Evolutionary conservation across 2,888 invertebrate species (phyloP), one percentile per base, ranked within the genome.

Genomic region (Dynastes grantii): DNA sequence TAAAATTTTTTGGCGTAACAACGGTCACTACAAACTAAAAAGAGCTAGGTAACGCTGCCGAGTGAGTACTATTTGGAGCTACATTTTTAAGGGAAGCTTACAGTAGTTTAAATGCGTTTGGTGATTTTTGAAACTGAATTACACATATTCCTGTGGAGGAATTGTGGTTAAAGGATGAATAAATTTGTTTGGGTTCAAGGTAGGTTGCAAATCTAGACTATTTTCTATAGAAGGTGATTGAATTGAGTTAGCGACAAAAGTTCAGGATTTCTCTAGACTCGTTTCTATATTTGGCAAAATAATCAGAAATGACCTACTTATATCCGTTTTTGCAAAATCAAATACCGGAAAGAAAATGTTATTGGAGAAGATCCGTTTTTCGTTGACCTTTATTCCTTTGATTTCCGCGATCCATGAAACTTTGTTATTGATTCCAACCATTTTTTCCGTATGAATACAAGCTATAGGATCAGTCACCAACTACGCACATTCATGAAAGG

Each of bases 281-380:
- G 51, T 11, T 37, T 32, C n/a, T 58, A 40, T 51, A 55, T 37
- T 58, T 40, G 40, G 37, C 37, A 37, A 55, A 71, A 55, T 51
- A 58, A 71, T 71, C 55, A n/a, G 71, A 37, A 58, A n/a, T 58
- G 58, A 55, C 71, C 71, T 58, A 71, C 40, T 73, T 73, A 58
- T 32, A 61, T 37, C 37, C 51, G 32, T 40, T 61, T 40, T 58
- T 9, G 32, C 2, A 37, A 71, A 71, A 58, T 58, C 70, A 71
- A n/a, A 53, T 22, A 49, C 4, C 49, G 16, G 61, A 40, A 5
- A 32, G 40, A 16, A 13, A 61, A 40, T 58, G 27, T 49, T 37
- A 11, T 40, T 53, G 45, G 11, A 73, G 58, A 73, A 40, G 40
- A 16, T 16, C 55, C 40, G 2, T 27, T 45, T 11, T 27, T 9